A percentile compares a stretch with the other conserved stretches of the same genome.
These are phyloP conservation scores for Drosophila azteca DNA, from an alignment of 1,140 invertebrate genomes.

Conservation along the genomic window DNA sequence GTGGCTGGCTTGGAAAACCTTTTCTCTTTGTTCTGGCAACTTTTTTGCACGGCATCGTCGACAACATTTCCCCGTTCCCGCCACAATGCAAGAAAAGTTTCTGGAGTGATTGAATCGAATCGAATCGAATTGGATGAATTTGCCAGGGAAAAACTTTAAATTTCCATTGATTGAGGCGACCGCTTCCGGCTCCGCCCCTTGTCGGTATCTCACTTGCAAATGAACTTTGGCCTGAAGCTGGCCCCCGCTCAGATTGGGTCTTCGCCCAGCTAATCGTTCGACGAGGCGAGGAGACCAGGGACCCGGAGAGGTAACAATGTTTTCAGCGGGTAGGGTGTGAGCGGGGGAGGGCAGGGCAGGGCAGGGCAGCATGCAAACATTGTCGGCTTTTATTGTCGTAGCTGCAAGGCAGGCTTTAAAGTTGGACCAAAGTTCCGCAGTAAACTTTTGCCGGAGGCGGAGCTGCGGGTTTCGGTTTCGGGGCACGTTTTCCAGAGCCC, in stretches of 20 bases:
- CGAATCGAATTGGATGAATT: slow-evolving; percentile 54
- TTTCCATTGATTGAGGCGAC: slow-evolving; percentile 53
- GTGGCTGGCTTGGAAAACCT: slow-evolving; percentile 29
- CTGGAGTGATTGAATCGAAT: slow-evolving; percentile 74
- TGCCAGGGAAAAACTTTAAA: slow-evolving; percentile 59
- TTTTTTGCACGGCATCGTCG: slow-evolving; percentile 25
- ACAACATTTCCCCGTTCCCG: slow-evolving; percentile 10
- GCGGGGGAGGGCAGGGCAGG: slow-evolving; percentile 3
- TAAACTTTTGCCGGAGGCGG: slow-evolving; percentile 23
- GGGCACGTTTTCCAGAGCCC: slow-evolving; percentile 2
- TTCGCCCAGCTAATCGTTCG: background rate
- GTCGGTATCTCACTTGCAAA: slow-evolving; percentile 57
- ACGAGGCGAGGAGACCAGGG: background rate
- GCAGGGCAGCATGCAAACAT: slow-evolving; percentile 48
- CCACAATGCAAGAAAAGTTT: slow-evolving; percentile 34
- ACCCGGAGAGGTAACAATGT: slow-evolving; percentile 17
- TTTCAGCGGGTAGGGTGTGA: background rate
- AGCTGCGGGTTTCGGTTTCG: slow-evolving; percentile 21
- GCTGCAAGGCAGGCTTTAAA: slow-evolving; percentile 40
- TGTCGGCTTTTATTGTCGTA: slow-evolving; percentile 36
- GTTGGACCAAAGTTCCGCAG: slow-evolving; percentile 39
- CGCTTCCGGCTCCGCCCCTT: background rate
- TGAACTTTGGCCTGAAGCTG: slow-evolving; percentile 30
- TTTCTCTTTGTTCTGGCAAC: slow-evolving; percentile 56
- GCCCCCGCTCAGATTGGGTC: background rate